These are phyloP conservation scores for Psittacus erithacus DNA, from an alignment of 2,113 vertebrate genomes.

Conservation along the genomic window DNA sequence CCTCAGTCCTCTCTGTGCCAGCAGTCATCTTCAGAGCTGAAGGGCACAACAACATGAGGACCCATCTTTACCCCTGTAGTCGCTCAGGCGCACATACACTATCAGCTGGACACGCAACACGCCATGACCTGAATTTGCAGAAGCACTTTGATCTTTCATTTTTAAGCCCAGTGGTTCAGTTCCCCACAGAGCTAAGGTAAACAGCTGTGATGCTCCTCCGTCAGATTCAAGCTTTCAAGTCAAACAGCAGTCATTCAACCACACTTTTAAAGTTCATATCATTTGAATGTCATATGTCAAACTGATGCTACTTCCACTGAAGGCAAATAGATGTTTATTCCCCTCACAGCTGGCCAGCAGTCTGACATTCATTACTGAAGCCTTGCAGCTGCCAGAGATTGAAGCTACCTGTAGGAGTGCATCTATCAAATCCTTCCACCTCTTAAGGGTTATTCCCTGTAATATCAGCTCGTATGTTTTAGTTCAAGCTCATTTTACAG, in stretches of 20 bases:
- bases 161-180: background rate
- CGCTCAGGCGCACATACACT: background rate
- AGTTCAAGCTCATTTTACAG: constrained; percentile 11
- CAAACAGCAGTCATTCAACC: constrained; percentile 42
- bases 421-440: constrained; percentile 28
- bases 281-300: constrained; percentile 67
- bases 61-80: background rate
- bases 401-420: constrained; percentile 49
- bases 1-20: rapidly evolving
- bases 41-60: background rate
- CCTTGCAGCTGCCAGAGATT: constrained; percentile 39
- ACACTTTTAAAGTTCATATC: constrained; percentile 38
- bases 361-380: constrained; percentile 60
- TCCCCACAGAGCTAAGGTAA: constrained; percentile 18
- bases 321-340: constrained; percentile 63
- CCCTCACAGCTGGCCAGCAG: constrained; percentile 49
- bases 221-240: background rate
- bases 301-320: constrained; percentile 20
- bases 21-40: background rate
- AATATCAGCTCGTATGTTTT: background rate
- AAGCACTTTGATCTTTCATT: constrained; percentile 23
- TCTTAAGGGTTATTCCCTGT: constrained; percentile 1
- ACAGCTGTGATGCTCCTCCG: background rate
- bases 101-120: background rate
- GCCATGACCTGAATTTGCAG: background rate